Evolutionary conservation across 2,888 invertebrate species (phyloP).

Genomic region (Atethmia centrago): DNA sequence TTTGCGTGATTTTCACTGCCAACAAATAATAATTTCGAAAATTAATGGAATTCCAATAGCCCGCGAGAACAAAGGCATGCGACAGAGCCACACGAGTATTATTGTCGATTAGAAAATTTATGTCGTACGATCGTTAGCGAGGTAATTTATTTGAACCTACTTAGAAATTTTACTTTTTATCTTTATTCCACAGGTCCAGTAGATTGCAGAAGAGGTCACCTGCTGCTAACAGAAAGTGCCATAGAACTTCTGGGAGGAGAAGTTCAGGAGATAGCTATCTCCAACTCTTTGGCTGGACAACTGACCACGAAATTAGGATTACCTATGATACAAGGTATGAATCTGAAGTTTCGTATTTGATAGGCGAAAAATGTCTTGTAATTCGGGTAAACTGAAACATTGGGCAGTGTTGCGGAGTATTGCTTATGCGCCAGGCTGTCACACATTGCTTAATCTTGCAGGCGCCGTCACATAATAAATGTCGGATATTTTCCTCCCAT

Average conservation of each 20-base stretch:
- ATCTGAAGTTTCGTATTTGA: too few relatives aligned
- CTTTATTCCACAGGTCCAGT: constrained; percentile 89
- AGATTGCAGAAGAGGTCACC: constrained; percentile 92
- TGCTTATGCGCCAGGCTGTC: too few relatives aligned
- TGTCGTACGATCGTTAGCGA: background rate
- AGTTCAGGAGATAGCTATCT: constrained; percentile 91
- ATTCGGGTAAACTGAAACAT: background rate
- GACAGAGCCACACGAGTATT: background rate
- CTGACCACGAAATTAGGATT: constrained; percentile 91
- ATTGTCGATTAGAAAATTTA: background rate
- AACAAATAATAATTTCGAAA: background rate
- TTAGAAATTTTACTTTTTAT: too few relatives aligned
- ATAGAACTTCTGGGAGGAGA: constrained; percentile 93
- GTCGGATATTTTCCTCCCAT: background rate
- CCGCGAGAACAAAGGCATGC: background rate
- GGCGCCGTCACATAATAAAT: background rate
- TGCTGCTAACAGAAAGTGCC: constrained; percentile 91
- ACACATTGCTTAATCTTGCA: background rate
- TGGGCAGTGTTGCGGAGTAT: background rate
- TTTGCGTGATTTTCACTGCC: background rate
- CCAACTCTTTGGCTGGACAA: constrained; percentile 91
- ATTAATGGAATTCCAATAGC: background rate
- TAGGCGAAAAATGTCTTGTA: background rate
- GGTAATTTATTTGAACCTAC: background rate
- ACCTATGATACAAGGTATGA: constrained; percentile 78